These are phyloP conservation scores for Thinocorus orbignyianus DNA, from an alignment of 2,113 vertebrate species.

Conservation along the genomic window DNA sequence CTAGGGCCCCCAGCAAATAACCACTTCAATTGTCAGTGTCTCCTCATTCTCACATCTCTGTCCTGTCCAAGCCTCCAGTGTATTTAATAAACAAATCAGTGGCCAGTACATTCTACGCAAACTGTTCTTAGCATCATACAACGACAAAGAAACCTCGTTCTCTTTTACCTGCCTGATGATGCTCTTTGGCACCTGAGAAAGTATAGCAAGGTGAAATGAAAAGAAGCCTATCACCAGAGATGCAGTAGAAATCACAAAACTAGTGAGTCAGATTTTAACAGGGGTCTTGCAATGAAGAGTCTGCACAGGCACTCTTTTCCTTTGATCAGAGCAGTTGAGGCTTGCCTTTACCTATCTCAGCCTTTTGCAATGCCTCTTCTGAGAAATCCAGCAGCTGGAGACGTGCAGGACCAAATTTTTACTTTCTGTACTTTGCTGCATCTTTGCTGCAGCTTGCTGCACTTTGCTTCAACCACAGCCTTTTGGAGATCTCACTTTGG, in stretches of 20 bases:
- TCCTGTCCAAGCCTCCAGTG: not conserved
- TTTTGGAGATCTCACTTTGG: not conserved
- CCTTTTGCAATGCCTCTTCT: not conserved
- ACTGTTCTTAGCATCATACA: not conserved
- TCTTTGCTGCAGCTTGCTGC: not conserved
- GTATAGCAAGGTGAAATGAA: not conserved
- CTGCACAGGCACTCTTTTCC: not conserved
- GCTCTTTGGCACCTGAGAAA: not conserved
- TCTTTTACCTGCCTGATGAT: not conserved
- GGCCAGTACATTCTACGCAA: not conserved
- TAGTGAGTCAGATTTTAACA: not conserved
- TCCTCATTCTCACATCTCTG: not conserved
- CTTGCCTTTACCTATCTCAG: not conserved
- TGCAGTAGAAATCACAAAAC: not conserved
- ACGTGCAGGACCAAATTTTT: not conserved
- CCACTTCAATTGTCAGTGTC: not conserved
- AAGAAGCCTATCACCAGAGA: not conserved
- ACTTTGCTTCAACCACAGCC: not conserved
- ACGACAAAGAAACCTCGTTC: not conserved
- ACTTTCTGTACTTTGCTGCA: not conserved
- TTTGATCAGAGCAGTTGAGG: not conserved
- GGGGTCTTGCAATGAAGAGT: not conserved
- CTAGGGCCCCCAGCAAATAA: not conserved
- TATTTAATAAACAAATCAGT: rapidly evolving
- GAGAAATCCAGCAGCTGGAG: not conserved